Percentiles rank a stretch among this genome's conserved stretches.
phyloP scores from a whole-genome alignment of 2,797 vertebrate species.

The Orestias chungarensis region DNA sequence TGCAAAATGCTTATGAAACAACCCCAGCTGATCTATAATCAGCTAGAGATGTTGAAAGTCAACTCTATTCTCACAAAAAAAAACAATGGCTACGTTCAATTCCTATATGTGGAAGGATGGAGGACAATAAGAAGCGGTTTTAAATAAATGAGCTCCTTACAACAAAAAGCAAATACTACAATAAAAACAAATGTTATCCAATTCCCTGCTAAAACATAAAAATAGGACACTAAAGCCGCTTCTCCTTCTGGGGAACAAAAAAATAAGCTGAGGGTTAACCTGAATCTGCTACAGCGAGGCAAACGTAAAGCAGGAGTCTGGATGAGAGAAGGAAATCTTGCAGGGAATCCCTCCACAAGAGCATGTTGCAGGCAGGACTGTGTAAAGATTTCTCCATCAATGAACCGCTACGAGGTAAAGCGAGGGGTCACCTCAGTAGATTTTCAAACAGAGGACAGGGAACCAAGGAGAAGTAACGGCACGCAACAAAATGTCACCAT shows the following conservation, averaged over 20 bases:
- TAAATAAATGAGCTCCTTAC: constrained; percentile 14
- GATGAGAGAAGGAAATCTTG: constrained; percentile 35
- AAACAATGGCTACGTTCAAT: background rate
- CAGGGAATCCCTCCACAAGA: constrained; percentile 52
- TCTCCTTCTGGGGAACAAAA: constrained; percentile 30
- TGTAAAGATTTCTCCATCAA: constrained; percentile 33
- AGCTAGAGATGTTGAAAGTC: constrained; percentile 2
- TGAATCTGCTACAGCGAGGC: constrained; percentile 51
- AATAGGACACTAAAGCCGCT: constrained; percentile 30
- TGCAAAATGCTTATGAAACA: background rate
- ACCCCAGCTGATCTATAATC: background rate
- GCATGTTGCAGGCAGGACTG: constrained; percentile 33
- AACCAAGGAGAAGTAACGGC: background rate
- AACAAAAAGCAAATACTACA: constrained; percentile 10
- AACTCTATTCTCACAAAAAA: background rate
- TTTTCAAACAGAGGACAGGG: constrained; percentile 6
- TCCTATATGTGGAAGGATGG: background rate
- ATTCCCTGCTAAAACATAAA: constrained; percentile 18
- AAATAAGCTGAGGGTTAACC: constrained; percentile 56
- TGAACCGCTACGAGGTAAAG: constrained; percentile 24
- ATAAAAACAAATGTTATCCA: constrained; percentile 14
- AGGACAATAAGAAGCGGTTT: constrained; percentile 17
- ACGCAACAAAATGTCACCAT: constrained; percentile 12
- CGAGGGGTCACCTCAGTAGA: constrained; percentile 4
- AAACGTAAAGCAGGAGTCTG: constrained; percentile 28